These are phyloP conservation scores for Trogon surrucura DNA, from an alignment of 2,113 vertebrate species.

Conservation along the genomic window DNA sequence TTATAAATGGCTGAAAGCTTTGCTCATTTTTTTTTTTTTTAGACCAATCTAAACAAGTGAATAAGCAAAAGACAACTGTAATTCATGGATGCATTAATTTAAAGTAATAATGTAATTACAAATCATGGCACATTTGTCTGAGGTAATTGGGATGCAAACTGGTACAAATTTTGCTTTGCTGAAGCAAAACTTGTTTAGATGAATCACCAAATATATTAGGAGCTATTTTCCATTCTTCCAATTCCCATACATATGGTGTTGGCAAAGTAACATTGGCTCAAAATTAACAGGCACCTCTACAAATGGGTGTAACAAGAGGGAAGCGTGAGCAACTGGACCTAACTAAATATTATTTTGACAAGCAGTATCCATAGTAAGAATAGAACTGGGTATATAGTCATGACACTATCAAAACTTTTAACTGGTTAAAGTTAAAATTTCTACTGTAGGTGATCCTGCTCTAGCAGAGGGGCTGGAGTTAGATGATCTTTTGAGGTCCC, in stretches of 20 bases:
- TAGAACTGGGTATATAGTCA: neutral
- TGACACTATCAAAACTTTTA: neutral
- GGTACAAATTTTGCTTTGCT: constrained; percentile 67
- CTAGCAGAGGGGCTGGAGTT: no score
- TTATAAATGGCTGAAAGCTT: constrained; percentile 79
- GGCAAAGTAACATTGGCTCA: neutral
- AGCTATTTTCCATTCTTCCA: neutral
- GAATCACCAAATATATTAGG: neutral
- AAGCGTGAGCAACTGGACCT: neutral
- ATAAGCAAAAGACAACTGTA: constrained; percentile 76
- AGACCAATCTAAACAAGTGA: constrained; percentile 70
- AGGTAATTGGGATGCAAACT: constrained; percentile 72
- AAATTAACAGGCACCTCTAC: neutral
- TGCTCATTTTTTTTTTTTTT: constrained; percentile 78
- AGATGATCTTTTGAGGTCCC: no score
- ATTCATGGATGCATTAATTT: constrained; percentile 79
- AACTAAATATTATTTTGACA: neutral
- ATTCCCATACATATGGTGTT: neutral
- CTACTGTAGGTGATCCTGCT: no score
- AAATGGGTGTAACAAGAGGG: neutral
- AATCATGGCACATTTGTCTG: constrained; percentile 75
- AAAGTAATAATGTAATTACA: constrained; percentile 77
- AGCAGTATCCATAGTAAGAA: neutral
- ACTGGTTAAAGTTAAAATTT: neutral
- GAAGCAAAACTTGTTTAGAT: constrained; percentile 30